These are phyloP conservation scores for Daphoenositta chrysoptera DNA, from an alignment of 2,113 vertebrate species.

Conservation along the genomic window DNA sequence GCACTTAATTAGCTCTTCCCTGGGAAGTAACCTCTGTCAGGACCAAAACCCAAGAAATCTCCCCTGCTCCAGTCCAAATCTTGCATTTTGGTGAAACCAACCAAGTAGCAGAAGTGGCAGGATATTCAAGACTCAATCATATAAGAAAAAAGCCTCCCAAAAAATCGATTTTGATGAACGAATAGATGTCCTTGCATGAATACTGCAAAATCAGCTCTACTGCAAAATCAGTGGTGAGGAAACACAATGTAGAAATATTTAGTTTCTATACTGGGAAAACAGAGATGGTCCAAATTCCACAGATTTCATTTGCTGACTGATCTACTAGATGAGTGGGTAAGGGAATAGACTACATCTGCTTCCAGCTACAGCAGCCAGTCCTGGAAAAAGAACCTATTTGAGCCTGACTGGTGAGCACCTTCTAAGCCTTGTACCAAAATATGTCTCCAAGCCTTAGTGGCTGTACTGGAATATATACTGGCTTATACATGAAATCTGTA, in stretches of 20 bases:
- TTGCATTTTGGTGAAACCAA: neutral
- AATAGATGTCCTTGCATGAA: neutral
- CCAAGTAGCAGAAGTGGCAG: neutral
- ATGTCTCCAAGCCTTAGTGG: neutral
- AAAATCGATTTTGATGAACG: rapidly evolving
- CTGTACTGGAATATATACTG: neutral
- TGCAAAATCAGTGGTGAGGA: rapidly evolving
- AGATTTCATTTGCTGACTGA: neutral
- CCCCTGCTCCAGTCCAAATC: neutral
- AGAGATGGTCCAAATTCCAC: neutral
- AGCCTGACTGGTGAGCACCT: neutral
- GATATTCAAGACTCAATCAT: neutral
- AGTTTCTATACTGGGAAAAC: neutral
- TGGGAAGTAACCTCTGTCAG: neutral
- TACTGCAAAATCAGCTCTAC: neutral
- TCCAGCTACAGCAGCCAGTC: neutral
- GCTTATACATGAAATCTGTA: neutral
- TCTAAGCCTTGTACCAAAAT: neutral
- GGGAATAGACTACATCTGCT: neutral
- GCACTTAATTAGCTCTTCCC: neutral
- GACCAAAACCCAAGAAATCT: neutral
- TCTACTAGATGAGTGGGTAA: neutral
- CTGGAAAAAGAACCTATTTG: neutral
- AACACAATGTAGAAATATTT: neutral
- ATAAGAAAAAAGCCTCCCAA: neutral